Conservation (phyloP, 2,797 vertebrate genomes). For the Chelon labrosus region DNA sequence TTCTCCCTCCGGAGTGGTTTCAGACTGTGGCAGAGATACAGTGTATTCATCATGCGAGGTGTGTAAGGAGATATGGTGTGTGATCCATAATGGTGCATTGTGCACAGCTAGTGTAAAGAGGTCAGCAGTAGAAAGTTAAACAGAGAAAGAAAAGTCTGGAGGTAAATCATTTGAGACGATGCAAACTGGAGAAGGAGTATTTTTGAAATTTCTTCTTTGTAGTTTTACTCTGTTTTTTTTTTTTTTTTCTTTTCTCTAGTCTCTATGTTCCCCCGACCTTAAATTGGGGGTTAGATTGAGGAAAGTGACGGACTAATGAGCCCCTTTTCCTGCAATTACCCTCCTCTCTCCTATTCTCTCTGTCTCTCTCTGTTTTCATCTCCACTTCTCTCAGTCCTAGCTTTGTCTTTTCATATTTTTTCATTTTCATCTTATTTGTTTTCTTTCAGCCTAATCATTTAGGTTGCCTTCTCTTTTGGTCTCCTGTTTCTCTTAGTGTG, state of each 20-base stretch:
- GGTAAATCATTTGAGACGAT: constrained; percentile 30
- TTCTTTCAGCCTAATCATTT: constrained; percentile 35
- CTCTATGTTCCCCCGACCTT: constrained; percentile 56
- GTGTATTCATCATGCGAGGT: constrained; percentile 68
- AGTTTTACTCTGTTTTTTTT: constrained; percentile 34
- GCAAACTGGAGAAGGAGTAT: constrained; percentile 45
- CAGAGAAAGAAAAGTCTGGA: constrained; percentile 51
- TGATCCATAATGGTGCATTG: constrained; percentile 64
- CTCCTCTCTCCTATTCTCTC: constrained; percentile 54
- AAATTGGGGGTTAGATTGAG: constrained; percentile 77
- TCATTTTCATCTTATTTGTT: constrained; percentile 35
- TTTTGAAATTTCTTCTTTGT: constrained; percentile 42
- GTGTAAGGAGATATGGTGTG: constrained; percentile 76
- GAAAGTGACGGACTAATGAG: constrained; percentile 80
- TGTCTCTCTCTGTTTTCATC: constrained; percentile 45
- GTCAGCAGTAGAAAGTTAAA: constrained; percentile 67
- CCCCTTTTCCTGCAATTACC: constrained; percentile 81
- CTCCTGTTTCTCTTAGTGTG: constrained; percentile 14
- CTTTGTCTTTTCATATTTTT: constrained; percentile 22
- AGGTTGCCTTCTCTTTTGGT: not conserved
- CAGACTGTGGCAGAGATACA: constrained; percentile 60
- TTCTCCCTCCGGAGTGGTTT: constrained; percentile 49
- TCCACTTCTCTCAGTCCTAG: constrained; percentile 49
- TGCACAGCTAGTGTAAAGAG: constrained; percentile 52
- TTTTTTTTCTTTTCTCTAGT: constrained; percentile 15